These are phyloP conservation scores for Chromobotia macracanthus DNA, from an alignment of 2,797 vertebrate species.

Conservation along the genomic window DNA sequence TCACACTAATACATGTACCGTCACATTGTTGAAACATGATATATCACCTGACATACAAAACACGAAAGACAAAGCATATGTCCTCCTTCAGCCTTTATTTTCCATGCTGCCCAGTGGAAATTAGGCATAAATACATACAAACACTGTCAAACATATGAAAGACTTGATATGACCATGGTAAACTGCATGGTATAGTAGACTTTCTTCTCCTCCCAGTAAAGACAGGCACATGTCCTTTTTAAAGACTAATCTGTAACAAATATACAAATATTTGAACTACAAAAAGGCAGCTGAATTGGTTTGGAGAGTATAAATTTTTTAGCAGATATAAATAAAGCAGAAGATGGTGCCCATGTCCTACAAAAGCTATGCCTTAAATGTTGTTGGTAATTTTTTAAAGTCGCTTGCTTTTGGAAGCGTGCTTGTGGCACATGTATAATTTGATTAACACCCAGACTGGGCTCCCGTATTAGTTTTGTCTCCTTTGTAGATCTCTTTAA, in stretches of 20 bases:
- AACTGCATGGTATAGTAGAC: constrained; percentile 33
- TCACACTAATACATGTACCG: neutral
- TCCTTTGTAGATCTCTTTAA: constrained; percentile 4
- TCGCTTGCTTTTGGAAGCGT: constrained; percentile 10
- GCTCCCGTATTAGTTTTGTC: constrained; percentile 7
- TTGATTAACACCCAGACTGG: constrained; percentile 7
- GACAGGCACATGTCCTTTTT: constrained; percentile 45
- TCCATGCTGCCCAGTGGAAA: constrained; percentile 59
- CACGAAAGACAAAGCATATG: neutral
- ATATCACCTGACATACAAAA: neutral
- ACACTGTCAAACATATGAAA: constrained; percentile 51
- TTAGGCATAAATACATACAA: constrained; percentile 62
- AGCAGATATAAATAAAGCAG: constrained; percentile 57
- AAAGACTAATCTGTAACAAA: constrained; percentile 59
- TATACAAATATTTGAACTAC: constrained; percentile 61
- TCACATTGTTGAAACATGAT: neutral
- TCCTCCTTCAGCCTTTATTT: constrained; percentile 60
- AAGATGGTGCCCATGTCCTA: constrained; percentile 22
- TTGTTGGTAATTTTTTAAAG: constrained; percentile 13
- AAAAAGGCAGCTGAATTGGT: constrained; percentile 61
- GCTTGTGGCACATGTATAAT: constrained; percentile 33
- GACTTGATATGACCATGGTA: constrained; percentile 28
- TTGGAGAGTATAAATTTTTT: constrained; percentile 52
- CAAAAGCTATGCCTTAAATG: neutral
- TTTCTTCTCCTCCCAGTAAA: constrained; percentile 53